Conservation (phyloP, 2,113 vertebrate species). For the Pseudopodoces humilis region DNA sequence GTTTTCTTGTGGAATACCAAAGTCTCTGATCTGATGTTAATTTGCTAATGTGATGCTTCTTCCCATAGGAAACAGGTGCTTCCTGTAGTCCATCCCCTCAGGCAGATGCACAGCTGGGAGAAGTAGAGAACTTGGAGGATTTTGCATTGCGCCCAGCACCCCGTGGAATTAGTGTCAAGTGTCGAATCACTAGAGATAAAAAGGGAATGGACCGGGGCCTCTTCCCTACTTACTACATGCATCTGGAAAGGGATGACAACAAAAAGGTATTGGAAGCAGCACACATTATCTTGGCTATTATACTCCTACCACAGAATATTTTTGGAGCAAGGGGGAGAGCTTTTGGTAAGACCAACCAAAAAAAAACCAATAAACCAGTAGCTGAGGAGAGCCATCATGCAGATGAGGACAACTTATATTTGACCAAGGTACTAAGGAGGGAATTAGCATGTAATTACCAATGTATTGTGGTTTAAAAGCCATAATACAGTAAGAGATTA, state of each 20-base stretch:
- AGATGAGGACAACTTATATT: background rate
- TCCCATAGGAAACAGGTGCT: constrained; percentile 77
- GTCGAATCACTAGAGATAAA: constrained; percentile 92
- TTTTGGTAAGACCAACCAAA: background rate
- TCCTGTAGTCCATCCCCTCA: constrained; percentile 69
- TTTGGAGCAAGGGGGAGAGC: background rate
- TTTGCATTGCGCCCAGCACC: constrained; percentile 89
- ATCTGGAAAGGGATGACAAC: constrained; percentile 92
- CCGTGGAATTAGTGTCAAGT: constrained; percentile 85
- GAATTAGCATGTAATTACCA: background rate
- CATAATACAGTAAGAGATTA: background rate
- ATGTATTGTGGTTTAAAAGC: background rate
- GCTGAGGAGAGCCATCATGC: background rate
- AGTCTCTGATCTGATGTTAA: background rate
- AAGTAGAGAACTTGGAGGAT: constrained; percentile 87
- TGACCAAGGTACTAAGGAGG: background rate
- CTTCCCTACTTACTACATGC: constrained; percentile 97
- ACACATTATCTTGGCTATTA: background rate
- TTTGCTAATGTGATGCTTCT: background rate
- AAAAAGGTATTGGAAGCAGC: constrained; percentile 79
- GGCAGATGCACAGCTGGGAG: constrained; percentile 74
- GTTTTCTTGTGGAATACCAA: background rate
- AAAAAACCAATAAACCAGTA: background rate
- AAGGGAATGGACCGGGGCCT: constrained; percentile 95
- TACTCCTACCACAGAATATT: background rate